A percentile compares a stretch with the other conserved stretches of the same genome.
phyloP scores from a whole-genome alignment of 2,888 invertebrate genomes.

The Brachyopa scutellaris region DNA sequence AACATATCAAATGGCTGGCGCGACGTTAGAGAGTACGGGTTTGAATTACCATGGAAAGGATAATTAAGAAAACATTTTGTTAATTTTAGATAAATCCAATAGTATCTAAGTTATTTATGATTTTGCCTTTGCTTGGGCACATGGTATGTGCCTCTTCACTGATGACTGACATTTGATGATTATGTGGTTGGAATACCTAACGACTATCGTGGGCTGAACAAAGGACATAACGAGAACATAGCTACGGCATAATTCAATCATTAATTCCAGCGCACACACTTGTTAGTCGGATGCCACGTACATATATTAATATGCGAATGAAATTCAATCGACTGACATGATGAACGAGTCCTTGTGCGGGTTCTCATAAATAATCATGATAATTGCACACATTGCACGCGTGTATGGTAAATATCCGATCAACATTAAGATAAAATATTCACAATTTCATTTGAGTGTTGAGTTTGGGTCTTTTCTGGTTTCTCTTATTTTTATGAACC shows the following conservation, averaged over 20 bases:
- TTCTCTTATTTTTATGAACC: not conserved
- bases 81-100: not conserved
- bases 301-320: not conserved
- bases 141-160: not conserved
- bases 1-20: not conserved
- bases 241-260: conserved; percentile 13
- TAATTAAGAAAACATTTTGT: conserved; percentile 1
- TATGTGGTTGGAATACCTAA: conserved; percentile 25
- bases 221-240: conserved; percentile 2
- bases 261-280: conserved; percentile 6
- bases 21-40: not conserved
- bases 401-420: conserved; percentile 32
- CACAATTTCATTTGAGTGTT: not conserved
- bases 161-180: not conserved
- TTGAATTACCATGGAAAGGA: not conserved
- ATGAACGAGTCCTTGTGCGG: not conserved
- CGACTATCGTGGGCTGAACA: not conserved
- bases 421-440: conserved; percentile 38
- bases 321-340: not conserved
- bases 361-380: conserved; percentile 36
- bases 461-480: not conserved
- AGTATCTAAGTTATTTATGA: conserved; percentile 23
- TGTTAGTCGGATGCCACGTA: not conserved
- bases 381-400: conserved; percentile 29
- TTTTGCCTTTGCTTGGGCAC: conserved; percentile 8